Base-by-base conservation (phyloP, 2,797 vertebrate species). In the Iguana delicatissima region DNA sequence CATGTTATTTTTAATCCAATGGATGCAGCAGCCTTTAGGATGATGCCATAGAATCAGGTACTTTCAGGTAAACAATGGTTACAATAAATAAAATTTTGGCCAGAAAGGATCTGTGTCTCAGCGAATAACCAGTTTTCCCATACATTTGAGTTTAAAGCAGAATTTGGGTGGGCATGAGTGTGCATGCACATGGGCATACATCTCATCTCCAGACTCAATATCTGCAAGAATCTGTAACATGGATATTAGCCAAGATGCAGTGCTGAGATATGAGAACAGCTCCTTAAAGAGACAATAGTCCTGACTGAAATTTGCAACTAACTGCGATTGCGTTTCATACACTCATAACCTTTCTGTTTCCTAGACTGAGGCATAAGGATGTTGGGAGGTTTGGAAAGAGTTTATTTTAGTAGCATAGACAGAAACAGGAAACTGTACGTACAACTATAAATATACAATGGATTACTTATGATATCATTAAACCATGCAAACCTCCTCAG, bases 341-440 rank as follows among this genome's bases (percentile, higher is more conserved):
- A 18, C 83, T 38, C 0, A 0, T 92, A 89, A 46, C 85, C 73
- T 16, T 87, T 90, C 1, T 59, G 32, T 83, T 95, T 38, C 92
- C 89, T 94, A 89, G 93, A 93, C 64, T 87, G 91, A 92, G 88
- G 76, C 84, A 42, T 79, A 89, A 95, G 92, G 93, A 93, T 94
- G 86, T 79, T 83, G 80, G 90, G 92, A 72, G 89, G 92, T 93
- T 92, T 93, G 86, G 89, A 89, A 87, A 91, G 84, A 88, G 88
- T 92, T 95, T 93, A 92, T 95, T 96, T 95, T 91, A 92, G 91
- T 88, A 14, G 0, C 89, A 89, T 84, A 92, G 85, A 89, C 82
- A 93, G 86, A 94, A 95, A 89, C 86, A 95, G 92, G 93, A 93
- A 95, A 93, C 67, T 76, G 90, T 93, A 93, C 89, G 91, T 90